phyloP scores from a whole-genome alignment of 1,140 invertebrate species.

The Musca vetustissima region DNA sequence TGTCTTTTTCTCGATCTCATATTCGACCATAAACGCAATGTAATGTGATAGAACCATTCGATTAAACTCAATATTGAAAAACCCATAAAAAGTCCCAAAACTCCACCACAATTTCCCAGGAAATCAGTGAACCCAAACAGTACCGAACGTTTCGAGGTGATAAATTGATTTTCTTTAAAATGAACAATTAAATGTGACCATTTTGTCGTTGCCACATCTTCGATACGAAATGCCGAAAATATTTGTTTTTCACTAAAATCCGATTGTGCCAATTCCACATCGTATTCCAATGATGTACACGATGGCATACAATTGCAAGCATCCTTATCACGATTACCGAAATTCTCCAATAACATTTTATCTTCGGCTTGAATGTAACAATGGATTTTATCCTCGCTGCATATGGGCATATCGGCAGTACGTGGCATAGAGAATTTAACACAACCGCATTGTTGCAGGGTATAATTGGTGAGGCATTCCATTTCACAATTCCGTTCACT shows the following conservation, averaged over 20 bases:
- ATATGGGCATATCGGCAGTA: constrained; percentile 61
- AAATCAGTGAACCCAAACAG: constrained; percentile 62
- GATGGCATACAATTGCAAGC: constrained; percentile 68
- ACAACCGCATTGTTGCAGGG: constrained; percentile 57
- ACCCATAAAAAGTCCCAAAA: constrained; percentile 62
- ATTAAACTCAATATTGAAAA: constrained; percentile 68
- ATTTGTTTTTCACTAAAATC: constrained; percentile 62
- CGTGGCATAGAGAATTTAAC: constrained; percentile 63
- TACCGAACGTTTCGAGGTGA: constrained; percentile 59
- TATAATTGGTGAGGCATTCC: constrained; percentile 77
- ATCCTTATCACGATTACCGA: constrained; percentile 52
- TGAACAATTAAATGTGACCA: constrained; percentile 57
- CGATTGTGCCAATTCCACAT: constrained; percentile 68
- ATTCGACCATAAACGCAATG: constrained; percentile 50
- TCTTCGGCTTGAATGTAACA: constrained; percentile 59
- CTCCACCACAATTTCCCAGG: constrained; percentile 61
- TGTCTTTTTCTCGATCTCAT: constrained; percentile 32
- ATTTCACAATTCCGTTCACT: constrained; percentile 76
- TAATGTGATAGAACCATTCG: constrained; percentile 66
- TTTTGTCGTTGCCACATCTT: constrained; percentile 45
- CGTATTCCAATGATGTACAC: constrained; percentile 68
- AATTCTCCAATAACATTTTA: constrained; percentile 60
- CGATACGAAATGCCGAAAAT: constrained; percentile 52
- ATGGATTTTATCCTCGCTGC: constrained; percentile 58
- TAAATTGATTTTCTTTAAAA: constrained; percentile 61